Evolutionary conservation across 2,888 invertebrate species (phyloP), one percentile per base, ranked within the genome.

Genomic region (Schizotus pectinicornis): DNA sequence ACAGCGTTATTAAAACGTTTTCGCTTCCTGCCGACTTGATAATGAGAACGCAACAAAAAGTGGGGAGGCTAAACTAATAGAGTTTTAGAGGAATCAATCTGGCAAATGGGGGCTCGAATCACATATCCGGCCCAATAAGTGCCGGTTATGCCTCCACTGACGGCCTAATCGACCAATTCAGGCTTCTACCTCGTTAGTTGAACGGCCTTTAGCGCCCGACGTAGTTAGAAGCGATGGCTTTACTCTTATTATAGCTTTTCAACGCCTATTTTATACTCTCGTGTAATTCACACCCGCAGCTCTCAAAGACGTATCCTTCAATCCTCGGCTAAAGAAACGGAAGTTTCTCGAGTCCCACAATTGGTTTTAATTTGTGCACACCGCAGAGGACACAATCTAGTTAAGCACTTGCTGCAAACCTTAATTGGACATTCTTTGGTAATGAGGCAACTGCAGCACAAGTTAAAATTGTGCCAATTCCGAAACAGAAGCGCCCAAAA

Each of bases 121-220:
- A 46, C 61, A 57, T 51, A 59, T 62, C 59, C 56, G 55, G 45
- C 39, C 50, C 47, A 59, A 59, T 64, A 61, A 59, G 59, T 47
- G 56, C 55, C 55, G 56, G 61, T 63, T 62, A 65, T 61, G 59
- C 52, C 38, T 45, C 59, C 55, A 57, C 57, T 60, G 60, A 49
- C 56, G 58, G 50, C 59, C 59, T 62, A 62, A 65, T 61, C 62
- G 61, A 53, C 50, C 56, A 59, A 52, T 61, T 61, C 62, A 52
- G 55, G 54, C 61, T 59, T 51, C 56, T 54, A 57, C 35, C 63
- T 65, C 61, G 63, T 65, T 65, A 65, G 59, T 51, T 41, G 57
- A 61, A 61, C 51, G 49, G 57, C 45, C 54, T 60, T 59, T 52
- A 61, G 56, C 56, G 51, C 43, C 51, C 45, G 49, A 41, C 46